Base-by-base conservation (phyloP, 2,797 vertebrate species). In the Clarias fuscus region DNA sequence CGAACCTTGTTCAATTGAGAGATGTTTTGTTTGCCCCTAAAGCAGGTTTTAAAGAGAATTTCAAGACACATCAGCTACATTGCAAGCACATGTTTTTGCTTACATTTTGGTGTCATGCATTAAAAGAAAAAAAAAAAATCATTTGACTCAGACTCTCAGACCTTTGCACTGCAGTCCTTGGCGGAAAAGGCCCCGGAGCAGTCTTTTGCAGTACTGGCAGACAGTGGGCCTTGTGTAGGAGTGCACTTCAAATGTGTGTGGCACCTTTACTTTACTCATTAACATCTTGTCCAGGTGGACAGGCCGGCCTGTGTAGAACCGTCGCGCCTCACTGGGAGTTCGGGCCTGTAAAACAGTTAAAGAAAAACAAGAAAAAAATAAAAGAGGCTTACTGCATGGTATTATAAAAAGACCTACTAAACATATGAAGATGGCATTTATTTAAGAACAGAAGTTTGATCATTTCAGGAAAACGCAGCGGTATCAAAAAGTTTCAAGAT, bases 91-190 rank as follows among this genome's bases (percentile, higher is more conserved):
- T 48, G 13, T 11, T 48, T 27, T n/a, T 56, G 43, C 14, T 3
- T 24, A 15, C n/a, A 56, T 17, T 8, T 58, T 58, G 10, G 30
- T 77, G 7, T 30, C 3, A 30, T 5, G 0, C 15, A 76, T 30
- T 17, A 27, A n/a, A 75, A 76, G 18, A 10, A 48, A 48, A 48
- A 48, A 48, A 48, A 43, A 48, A 48, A 43, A 43, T 37, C 20
- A 43, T 62, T 64, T 37, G 20, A 18, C n/a, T 1, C 27, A 5
- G 13, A 82, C 22, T 27, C 27, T 0, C 93, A 92, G 88, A 97
- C 97, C 97, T 96, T 98, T 98, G 93, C 97, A 98, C 92, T 98
- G 97, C 5, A 98, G 95, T 48, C 97, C 97, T 89, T 98, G 97
- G 59, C 97, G 95, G 90, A 98, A 98, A 37, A 98, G 95, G 0